Conservation (phyloP, 2,888 invertebrate species). For the Eremobia ochroleuca region DNA sequence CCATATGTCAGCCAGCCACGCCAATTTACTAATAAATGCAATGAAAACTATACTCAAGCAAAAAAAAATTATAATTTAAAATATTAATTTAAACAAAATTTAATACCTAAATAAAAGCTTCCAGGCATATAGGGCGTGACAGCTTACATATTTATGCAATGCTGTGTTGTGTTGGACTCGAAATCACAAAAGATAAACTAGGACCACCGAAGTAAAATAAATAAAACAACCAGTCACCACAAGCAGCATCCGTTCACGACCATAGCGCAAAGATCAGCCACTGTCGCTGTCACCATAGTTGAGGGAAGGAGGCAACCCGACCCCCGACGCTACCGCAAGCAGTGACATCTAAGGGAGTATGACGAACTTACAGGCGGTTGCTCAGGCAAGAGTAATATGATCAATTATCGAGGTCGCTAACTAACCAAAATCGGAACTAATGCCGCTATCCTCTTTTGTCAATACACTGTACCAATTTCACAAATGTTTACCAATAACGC, state of each 20-base stretch:
- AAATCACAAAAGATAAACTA: background rate
- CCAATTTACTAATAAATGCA: background rate
- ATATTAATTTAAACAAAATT: background rate
- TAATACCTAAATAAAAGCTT: background rate
- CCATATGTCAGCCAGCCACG: background rate
- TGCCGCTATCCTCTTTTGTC: background rate
- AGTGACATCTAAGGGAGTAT: background rate
- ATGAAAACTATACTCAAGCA: background rate
- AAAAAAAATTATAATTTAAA: background rate
- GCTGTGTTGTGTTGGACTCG: background rate
- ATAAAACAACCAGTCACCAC: background rate
- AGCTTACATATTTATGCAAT: background rate
- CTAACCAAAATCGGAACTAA: background rate
- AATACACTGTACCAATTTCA: background rate
- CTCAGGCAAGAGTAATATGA: background rate
- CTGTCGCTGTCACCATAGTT: background rate
- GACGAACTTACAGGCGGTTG: background rate
- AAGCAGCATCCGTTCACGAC: background rate
- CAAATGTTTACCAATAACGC: background rate
- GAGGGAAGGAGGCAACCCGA: background rate
- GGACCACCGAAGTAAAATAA: background rate
- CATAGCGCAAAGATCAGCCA: background rate
- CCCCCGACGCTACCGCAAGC: background rate
- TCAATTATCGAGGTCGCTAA: background rate
- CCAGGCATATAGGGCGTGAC: background rate